Evolutionary conservation across 2,113 vertebrate genomes (phyloP).

Genomic region (Pterocles orientalis): DNA sequence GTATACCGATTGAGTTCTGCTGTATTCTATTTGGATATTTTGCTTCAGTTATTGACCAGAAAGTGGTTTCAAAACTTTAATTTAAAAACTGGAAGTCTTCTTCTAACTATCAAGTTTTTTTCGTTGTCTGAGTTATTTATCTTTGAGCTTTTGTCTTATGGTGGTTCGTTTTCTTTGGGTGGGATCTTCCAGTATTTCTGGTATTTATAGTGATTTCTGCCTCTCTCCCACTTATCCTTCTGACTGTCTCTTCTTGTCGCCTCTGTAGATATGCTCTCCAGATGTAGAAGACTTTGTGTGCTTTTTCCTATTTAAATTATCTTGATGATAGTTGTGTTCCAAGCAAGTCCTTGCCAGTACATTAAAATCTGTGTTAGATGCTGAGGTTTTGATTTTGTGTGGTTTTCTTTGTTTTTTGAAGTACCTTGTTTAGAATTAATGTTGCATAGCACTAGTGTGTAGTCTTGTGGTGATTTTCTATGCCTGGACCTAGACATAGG

Average conservation of each 20-base stretch:
- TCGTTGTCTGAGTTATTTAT: neutral
- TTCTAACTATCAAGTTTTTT: neutral
- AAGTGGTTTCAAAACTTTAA: neutral
- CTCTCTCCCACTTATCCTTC: neutral
- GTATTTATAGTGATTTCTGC: neutral
- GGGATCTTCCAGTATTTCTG: neutral
- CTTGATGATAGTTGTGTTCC: neutral
- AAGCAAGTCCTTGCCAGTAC: neutral
- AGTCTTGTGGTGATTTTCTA: neutral
- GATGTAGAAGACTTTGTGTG: neutral
- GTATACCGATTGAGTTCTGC: neutral
- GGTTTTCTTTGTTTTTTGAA: neutral
- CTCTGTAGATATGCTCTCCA: neutral
- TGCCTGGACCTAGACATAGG: neutral
- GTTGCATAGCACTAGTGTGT: neutral
- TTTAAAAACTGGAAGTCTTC: neutral
- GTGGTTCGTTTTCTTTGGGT: neutral
- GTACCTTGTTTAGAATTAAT: neutral
- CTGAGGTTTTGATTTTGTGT: neutral
- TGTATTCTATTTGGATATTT: accelerated
- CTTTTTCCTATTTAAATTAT: neutral
- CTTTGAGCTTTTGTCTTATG: neutral
- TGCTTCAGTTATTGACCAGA: neutral
- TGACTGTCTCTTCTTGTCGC: neutral
- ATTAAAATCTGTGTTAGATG: neutral